A percentile compares a stretch with the other conserved stretches of the same genome.
Conservation (phyloP, 2,113 vertebrate species). For the Peromyscus leucopus region DNA sequence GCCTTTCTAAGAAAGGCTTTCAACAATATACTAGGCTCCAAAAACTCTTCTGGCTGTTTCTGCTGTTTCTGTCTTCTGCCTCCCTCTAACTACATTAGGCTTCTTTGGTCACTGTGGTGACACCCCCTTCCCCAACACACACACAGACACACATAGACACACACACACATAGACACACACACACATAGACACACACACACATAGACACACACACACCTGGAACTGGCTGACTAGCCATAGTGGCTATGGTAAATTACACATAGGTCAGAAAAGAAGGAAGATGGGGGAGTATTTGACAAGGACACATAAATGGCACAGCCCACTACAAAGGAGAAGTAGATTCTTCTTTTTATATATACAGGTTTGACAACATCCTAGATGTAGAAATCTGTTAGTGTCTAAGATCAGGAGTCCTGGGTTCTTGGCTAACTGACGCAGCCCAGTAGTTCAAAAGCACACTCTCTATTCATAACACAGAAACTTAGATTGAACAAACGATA, state of each 20-base stretch:
- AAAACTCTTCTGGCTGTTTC: conserved; percentile 27
- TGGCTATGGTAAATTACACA: background rate
- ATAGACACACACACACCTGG: background rate
- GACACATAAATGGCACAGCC: too few species aligned
- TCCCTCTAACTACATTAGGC: background rate
- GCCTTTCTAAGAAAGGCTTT: background rate
- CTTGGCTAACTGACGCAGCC: background rate
- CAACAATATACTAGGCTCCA: background rate
- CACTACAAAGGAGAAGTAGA: background rate
- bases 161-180: background rate
- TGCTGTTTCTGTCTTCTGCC: conserved; percentile 36
- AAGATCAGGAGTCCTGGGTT: background rate
- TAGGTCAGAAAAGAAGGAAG: background rate
- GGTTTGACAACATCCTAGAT: background rate
- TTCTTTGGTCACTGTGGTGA: conserved; percentile 51
- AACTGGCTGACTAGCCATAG: background rate
- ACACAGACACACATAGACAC: background rate
- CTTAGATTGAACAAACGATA: background rate
- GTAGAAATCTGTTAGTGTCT: background rate
- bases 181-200: background rate
- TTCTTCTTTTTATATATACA: background rate
- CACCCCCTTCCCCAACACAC: background rate
- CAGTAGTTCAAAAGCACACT: background rate
- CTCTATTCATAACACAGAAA: conserved; percentile 49
- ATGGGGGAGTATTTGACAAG: background rate